Conservation (phyloP, 2,113 vertebrate genomes). For the Siniperca knerii region DNA sequence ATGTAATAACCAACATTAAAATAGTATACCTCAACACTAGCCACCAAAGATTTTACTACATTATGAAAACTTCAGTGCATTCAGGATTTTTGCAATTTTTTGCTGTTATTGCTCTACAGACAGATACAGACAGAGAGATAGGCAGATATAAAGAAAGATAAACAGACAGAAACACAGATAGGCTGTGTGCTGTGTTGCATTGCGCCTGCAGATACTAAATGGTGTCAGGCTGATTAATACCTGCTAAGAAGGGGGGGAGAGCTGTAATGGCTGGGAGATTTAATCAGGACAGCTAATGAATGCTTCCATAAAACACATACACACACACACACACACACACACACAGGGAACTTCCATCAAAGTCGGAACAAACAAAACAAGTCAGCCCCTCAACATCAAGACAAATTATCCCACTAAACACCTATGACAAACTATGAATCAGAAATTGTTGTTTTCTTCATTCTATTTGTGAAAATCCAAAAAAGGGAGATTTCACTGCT, state of each 20-base stretch:
- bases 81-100: neutral
- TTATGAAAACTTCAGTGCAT: neutral
- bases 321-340: slow-evolving; percentile 30
- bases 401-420: slow-evolving; percentile 17
- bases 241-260: slow-evolving; percentile 54
- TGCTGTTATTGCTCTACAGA: neutral
- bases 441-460: too few species aligned
- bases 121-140: neutral
- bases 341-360: slow-evolving; percentile 40
- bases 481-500: too few species aligned
- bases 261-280: slow-evolving; percentile 69
- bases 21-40: neutral
- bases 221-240: slow-evolving; percentile 71
- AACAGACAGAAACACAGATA: slow-evolving; percentile 18
- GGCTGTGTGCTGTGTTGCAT: slow-evolving; percentile 18
- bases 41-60: slow-evolving; percentile 2
- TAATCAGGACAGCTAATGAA: slow-evolving; percentile 75
- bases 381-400: slow-evolving; percentile 33
- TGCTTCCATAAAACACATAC: slow-evolving; percentile 50
- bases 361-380: slow-evolving; percentile 32
- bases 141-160: neutral
- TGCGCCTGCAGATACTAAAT: slow-evolving; percentile 47
- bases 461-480: too few species aligned
- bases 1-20: slow-evolving; percentile 15
- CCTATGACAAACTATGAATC: too few species aligned